Evolutionary conservation across 2,888 invertebrate genomes (phyloP).

Genomic region (Drosophila buzzatii): DNA sequence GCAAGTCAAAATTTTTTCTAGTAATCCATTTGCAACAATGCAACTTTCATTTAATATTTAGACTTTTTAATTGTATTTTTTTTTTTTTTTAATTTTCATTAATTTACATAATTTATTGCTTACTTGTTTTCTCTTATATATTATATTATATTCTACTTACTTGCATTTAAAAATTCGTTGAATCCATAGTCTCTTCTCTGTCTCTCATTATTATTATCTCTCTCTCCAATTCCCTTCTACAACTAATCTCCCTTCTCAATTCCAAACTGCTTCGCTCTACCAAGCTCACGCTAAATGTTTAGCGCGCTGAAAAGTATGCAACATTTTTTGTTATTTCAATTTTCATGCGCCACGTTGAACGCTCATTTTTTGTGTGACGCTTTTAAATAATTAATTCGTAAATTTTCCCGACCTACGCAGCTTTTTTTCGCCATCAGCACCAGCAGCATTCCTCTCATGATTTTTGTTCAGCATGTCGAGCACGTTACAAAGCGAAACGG

Average conservation of each 20-base stretch:
- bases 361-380: conserved; percentile 1
- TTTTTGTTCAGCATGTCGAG: not conserved
- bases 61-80: too few species aligned
- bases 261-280: not conserved
- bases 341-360: not conserved
- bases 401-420: conserved; percentile 5
- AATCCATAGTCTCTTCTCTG: too few species aligned
- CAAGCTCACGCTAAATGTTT: not conserved
- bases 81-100: too few species aligned
- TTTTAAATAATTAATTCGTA: conserved; percentile 15
- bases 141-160: too few species aligned
- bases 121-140: too few species aligned
- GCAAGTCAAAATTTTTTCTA: too few species aligned
- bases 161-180: too few species aligned
- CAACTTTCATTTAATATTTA: too few species aligned
- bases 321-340: conserved; percentile 2
- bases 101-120: too few species aligned
- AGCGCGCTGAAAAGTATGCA: conserved; percentile 10
- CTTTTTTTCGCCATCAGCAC: not conserved
- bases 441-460: not conserved
- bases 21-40: too few species aligned
- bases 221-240: not conserved
- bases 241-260: not conserved
- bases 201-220: not conserved
- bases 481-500: not conserved